These are phyloP conservation scores for Paguma larvata DNA, from an alignment of 2,797 vertebrate species.

Conservation along the genomic window DNA sequence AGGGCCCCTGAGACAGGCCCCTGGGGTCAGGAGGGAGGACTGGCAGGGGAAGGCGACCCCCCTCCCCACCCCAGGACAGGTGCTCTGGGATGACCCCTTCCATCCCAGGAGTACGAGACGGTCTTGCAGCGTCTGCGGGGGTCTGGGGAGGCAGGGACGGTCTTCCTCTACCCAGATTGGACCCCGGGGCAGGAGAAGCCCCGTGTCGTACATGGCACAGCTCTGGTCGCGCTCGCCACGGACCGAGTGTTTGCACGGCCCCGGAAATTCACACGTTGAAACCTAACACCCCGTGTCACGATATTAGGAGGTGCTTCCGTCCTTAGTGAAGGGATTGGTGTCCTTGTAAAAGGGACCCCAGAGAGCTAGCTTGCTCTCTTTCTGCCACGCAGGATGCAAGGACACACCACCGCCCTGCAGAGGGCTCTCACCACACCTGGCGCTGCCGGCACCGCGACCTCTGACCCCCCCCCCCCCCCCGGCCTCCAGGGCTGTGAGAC, in stretches of 20 bases:
- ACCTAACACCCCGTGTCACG: neutral
- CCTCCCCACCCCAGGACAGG: rapidly evolving
- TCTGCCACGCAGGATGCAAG: neutral
- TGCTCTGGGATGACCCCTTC: neutral
- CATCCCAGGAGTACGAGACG: neutral
- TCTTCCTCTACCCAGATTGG: too few species aligned
- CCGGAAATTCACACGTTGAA: neutral
- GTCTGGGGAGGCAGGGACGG: neutral
- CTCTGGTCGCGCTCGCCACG: neutral
- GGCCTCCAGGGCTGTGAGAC: neutral
- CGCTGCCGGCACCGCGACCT: neutral
- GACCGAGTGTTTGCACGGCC: neutral
- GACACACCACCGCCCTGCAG: rapidly evolving
- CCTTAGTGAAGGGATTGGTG: neutral
- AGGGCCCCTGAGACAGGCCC: too few species aligned
- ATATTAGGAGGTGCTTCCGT: neutral
- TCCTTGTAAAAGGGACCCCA: neutral
- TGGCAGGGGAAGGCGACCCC: rapidly evolving
- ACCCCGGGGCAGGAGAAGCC: neutral
- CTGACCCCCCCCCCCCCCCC: neutral
- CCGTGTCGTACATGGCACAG: rapidly evolving
- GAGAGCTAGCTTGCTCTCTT: too few species aligned
- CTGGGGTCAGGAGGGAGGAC: neutral
- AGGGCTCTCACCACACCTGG: rapidly evolving
- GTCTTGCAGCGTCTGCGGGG: neutral